These are phyloP conservation scores for Rattus rattus DNA, from an alignment of 2,113 vertebrate species.

Conservation along the genomic window DNA sequence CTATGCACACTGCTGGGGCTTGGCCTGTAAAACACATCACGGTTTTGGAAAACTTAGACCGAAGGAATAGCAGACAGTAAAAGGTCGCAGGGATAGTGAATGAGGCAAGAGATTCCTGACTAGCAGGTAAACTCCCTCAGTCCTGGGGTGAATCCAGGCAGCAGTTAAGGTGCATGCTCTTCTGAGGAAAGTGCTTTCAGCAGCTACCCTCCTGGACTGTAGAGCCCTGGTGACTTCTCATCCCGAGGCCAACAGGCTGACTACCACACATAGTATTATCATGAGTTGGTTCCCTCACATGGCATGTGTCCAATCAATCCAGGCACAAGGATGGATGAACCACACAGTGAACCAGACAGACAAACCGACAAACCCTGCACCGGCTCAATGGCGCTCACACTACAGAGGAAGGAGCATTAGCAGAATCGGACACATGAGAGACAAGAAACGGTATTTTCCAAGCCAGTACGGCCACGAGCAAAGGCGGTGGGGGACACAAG, in stretches of 20 bases:
- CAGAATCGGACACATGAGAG: no score
- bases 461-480: not conserved
- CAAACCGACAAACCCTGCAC: not conserved
- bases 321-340: not conserved
- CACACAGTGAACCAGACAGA: not conserved
- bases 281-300: not conserved
- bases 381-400: not conserved
- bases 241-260: not conserved
- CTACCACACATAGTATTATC: not conserved
- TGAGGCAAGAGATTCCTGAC: not conserved
- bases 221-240: no score
- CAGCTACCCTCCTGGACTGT: not conserved
- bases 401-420: accelerated
- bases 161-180: not conserved
- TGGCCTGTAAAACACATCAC: not conserved
- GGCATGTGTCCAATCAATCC: not conserved
- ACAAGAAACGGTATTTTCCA: not conserved
- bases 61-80: not conserved
- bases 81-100: not conserved
- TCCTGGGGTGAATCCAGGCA: not conserved
- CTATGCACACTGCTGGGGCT: not conserved
- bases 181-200: not conserved
- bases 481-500: not conserved
- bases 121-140: not conserved
- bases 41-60: not conserved